Base-by-base conservation (phyloP, 2,888 invertebrate genomes). In the Idaea dimidiata region DNA sequence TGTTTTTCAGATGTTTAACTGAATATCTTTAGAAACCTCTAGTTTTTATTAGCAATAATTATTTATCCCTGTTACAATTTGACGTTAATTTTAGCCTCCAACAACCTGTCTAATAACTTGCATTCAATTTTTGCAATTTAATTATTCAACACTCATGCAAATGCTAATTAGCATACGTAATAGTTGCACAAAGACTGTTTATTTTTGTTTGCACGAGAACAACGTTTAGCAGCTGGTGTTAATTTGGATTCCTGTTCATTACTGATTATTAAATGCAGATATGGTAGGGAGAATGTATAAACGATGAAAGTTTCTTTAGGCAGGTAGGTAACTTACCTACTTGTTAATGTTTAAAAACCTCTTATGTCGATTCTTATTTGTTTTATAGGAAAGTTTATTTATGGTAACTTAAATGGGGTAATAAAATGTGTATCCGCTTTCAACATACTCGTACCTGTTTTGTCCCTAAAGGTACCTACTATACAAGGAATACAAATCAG, bases 111-210 rank as follows among this genome's bases (percentile, higher is more conserved):
- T 77, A 75, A 75, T 75, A 70, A 71, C 66, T 73, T 75, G 72
- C 70, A 70, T 73, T 71, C 72, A 74, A 75, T 78, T 75, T 75
- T 72, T 75, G 72, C 73, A 75, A 75, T 75, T 79, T 72, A 72
- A 72, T 62, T 71, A 71, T 74, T 63, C 71, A 71, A 59, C 66
- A 65, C 65, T 66, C 65, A 64, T 69, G 69, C 68, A 71, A 72
- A 65, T 72, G 59, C 67, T 68, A 66, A 72, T 76, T 72, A 73
- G 66, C 62, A 70, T 69, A 69, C 62, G 64, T 68, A 71, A 66
- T 70, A 63, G 61, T 66, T 63, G 56, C 57, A 69, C 56, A 58
- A 7, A 24, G 7, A 55, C 16, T 16, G 53, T 62, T 63, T 62
- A 56, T 64, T 71, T 68, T 58, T 62, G 59, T 65, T 67, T 62